Evolutionary conservation across 2,113 vertebrate species (phyloP).

Genomic region (Falco punctatus): DNA sequence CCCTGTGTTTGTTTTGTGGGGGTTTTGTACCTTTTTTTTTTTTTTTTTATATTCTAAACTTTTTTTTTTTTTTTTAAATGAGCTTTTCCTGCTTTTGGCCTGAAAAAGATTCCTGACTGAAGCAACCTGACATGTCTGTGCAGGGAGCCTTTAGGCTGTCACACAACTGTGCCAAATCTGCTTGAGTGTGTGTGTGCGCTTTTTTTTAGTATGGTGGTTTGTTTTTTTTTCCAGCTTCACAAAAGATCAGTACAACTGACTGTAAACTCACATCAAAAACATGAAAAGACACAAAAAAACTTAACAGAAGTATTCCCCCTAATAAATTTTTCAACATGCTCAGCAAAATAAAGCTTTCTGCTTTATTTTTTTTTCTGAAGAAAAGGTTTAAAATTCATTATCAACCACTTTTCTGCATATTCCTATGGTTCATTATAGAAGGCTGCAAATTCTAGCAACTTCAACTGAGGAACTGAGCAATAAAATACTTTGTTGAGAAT

Average conservation of each 20-base stretch:
- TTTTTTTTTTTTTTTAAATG: not conserved
- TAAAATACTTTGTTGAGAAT: not conserved
- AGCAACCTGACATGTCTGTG: not conserved
- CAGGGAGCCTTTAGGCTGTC: not conserved
- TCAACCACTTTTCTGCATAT: not conserved
- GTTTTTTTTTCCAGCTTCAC: not conserved
- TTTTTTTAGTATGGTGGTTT: not conserved
- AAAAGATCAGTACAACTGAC: not conserved
- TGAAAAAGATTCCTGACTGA: not conserved
- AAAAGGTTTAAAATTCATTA: not conserved
- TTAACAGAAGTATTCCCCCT: not conserved
- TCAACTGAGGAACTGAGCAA: not conserved
- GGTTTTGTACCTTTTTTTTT: too few relatives aligned
- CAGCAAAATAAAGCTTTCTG: not conserved
- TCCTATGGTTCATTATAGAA: not conserved
- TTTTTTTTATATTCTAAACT: not conserved
- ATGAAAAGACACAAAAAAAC: not conserved
- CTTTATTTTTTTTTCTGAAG: not conserved
- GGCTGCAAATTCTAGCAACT: not conserved
- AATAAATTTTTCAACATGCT: not conserved
- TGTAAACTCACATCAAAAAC: not conserved
- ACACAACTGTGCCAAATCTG: not conserved
- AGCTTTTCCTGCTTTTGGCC: not conserved
- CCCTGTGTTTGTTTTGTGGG: not conserved
- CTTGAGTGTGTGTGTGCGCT: not conserved